Base-by-base conservation (phyloP, 1,140 invertebrate genomes). In the Penaeus japonicus region DNA sequence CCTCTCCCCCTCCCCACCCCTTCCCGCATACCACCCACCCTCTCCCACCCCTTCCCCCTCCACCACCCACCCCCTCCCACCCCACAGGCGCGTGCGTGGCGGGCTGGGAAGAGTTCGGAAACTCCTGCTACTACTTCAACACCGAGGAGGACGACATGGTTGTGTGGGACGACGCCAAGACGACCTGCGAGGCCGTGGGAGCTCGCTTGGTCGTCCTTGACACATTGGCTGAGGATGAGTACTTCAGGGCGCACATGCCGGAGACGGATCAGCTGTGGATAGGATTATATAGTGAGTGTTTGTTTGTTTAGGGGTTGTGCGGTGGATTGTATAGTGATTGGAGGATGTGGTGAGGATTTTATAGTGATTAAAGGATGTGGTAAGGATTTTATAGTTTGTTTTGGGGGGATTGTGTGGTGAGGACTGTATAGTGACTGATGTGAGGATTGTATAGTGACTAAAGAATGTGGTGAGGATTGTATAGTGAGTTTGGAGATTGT, bases 81-180 rank as follows among this genome's bases (percentile, higher is more conserved):
- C 84, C n/a, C 20, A 0, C 75, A 89, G 88, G 83, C 10, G n/a
- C 77, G 7, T 89, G 88, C 54, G 47, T 89, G 7, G 47, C 57
- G 15, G 88, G 83, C 15, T 89, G 88, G 88, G 83, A 85, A 75
- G 24, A 24, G 18, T 85, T 81, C 35, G 57, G 79, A 7, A 24
- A 85, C 17, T 89, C 88, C 2, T 89, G 88, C 39, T 89, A 89
- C 59, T 89, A 80, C 30, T 89, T 89, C 88, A 89, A 89, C 88
- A 80, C 77, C 24, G 88, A 80, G 83, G 32, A 1, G 0, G 47
- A 24, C 18, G 88, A 89, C 75, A 1, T 20, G 15, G 4, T 85
- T 22, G 84, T 82, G 39, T 89, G 88, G 88, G 59, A 85, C 2
- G 79, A 80, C 53, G 88, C 88, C 27, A 81, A 54, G 22, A 12